Evolutionary conservation across 2,797 vertebrate genomes (phyloP).

Genomic region (Lacerta viridis): DNA sequence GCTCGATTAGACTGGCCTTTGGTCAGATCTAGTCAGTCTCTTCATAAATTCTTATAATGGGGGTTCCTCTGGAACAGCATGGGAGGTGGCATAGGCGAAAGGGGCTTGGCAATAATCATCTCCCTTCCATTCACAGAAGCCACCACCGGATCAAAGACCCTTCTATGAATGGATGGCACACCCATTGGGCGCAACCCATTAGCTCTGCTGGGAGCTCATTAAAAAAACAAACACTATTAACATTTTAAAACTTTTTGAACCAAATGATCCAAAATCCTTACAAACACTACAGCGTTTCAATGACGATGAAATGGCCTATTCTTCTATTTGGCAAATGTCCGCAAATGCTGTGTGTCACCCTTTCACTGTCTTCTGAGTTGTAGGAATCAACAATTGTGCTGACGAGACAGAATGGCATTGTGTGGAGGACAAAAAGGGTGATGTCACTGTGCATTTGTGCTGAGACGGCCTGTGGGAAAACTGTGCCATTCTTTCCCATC

Average conservation of each 20-base stretch:
- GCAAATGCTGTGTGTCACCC: constrained; percentile 58
- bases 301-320: constrained; percentile 68
- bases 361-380: constrained; percentile 71
- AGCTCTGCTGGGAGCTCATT: not conserved
- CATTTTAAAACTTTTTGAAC: constrained; percentile 69
- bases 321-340: constrained; percentile 51
- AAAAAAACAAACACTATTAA: constrained; percentile 10
- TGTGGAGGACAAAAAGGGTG: constrained; percentile 63
- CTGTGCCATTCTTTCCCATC: constrained; percentile 68
- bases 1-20: too few species aligned
- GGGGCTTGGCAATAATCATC: not conserved
- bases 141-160: not conserved
- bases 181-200: not conserved
- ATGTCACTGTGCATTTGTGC: constrained; percentile 63
- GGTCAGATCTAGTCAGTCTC: not conserved
- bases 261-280: constrained; percentile 67
- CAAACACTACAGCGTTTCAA: constrained; percentile 55
- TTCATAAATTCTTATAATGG: not conserved
- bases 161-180: constrained; percentile 2
- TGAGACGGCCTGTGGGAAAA: constrained; percentile 68
- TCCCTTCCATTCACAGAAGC: not conserved
- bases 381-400: constrained; percentile 71
- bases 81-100: not conserved
- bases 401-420: constrained; percentile 74
- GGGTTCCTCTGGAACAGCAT: not conserved